A percentile compares a stretch with the other conserved stretches of the same genome.
These are phyloP conservation scores for Lepilemur septentrionalis DNA, from an alignment of 2,797 vertebrate species.

Conservation along the genomic window DNA sequence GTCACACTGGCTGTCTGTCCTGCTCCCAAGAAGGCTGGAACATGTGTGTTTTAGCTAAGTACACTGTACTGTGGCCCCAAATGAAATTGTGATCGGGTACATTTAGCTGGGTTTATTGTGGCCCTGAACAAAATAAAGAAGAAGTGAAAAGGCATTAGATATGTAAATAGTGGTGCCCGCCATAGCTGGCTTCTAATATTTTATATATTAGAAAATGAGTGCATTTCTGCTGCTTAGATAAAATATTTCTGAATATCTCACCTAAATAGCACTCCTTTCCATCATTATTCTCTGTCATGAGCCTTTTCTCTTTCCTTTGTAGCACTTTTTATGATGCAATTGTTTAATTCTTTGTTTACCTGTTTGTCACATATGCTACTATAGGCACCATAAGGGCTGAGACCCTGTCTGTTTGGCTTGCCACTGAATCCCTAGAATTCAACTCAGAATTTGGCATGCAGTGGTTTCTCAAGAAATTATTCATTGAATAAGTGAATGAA, in stretches of 20 bases:
- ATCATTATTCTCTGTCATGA: background rate
- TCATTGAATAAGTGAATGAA: background rate
- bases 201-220: background rate
- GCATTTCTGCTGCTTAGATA: background rate
- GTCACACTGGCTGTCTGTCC: background rate
- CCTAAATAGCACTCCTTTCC: background rate
- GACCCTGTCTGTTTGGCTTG: background rate
- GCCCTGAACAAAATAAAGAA: background rate
- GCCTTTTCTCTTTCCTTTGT: background rate
- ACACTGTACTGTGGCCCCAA: background rate
- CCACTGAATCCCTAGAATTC: background rate
- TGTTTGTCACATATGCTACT: background rate
- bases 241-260: background rate
- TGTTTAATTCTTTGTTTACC: background rate
- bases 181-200: background rate
- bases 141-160: background rate
- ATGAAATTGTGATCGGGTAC: background rate
- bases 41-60: background rate
- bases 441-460: background rate
- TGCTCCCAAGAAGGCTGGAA: background rate
- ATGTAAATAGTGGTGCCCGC: background rate
- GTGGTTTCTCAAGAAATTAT: slow-evolving; percentile 10
- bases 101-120: background rate
- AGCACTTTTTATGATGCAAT: background rate
- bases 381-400: background rate